These are phyloP conservation scores for Urocitellus parryii DNA, from an alignment of 2,113 vertebrate species.

Conservation along the genomic window DNA sequence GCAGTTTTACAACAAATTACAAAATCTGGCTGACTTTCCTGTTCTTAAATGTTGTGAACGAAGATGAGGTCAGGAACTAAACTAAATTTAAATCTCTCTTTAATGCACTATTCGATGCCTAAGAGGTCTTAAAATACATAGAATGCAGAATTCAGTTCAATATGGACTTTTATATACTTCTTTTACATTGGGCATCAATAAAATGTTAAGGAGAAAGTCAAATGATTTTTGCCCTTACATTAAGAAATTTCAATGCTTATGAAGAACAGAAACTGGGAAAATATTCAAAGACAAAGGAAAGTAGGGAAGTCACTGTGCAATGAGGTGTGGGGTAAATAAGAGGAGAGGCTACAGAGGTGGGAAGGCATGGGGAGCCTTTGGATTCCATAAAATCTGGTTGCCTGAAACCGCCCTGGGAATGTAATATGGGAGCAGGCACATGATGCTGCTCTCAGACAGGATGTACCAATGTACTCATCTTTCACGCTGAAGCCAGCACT, in stretches of 20 bases:
- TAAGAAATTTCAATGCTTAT: not conserved
- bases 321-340: fast-evolving
- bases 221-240: not conserved
- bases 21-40: fast-evolving
- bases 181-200: not conserved
- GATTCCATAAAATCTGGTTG: fast-evolving
- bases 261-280: not conserved
- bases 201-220: not conserved
- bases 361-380: not conserved
- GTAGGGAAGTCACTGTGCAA: not conserved
- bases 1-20: fast-evolving
- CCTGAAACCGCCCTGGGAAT: not conserved
- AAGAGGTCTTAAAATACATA: not conserved
- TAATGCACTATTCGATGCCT: fast-evolving
- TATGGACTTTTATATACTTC: not conserved
- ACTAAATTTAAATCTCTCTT: fast-evolving
- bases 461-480: not conserved
- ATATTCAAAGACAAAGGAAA: no score
- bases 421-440: not conserved
- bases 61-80: fast-evolving
- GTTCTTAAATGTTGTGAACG: fast-evolving
- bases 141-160: not conserved
- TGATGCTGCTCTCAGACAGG: not conserved
- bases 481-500: not conserved
- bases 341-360: no score